phyloP scores from a whole-genome alignment of 53 echinoderm and acorn worm species.

The Hippasteria phrygiana region DNA sequence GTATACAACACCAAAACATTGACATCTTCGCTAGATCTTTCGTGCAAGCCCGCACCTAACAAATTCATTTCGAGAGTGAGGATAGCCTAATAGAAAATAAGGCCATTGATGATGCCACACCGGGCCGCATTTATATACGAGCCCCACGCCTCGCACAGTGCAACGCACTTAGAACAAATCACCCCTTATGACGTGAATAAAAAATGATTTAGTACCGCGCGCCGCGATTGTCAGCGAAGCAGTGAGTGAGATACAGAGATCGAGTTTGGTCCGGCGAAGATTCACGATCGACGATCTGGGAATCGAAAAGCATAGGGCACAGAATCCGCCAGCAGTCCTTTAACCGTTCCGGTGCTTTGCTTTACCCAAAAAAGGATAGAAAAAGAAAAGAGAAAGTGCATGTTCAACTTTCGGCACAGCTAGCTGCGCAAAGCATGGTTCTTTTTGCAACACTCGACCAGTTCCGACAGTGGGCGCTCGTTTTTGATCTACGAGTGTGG shows the following conservation, averaged over 20 bases:
- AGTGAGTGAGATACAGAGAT: not conserved
- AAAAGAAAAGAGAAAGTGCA: no score
- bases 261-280: not conserved
- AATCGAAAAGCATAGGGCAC: not conserved
- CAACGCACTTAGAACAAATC: conserved; percentile 23
- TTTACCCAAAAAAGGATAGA: no score
- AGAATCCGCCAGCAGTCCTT: no score
- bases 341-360: no score
- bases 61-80: no score
- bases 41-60: no score
- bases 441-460: no score
- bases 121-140: not conserved
- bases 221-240: not conserved
- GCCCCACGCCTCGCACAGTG: conserved; percentile 17
- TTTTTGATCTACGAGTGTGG: conserved; percentile 39
- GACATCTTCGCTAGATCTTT: no score
- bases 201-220: not conserved
- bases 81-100: not conserved
- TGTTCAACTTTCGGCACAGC: no score
- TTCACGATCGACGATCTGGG: not conserved
- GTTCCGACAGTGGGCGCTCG: not conserved
- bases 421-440: no score
- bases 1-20: no score
- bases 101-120: not conserved
- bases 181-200: conserved; percentile 19